A percentile compares a stretch with the other conserved stretches of the same genome.
Conservation (phyloP, 1,140 invertebrate genomes). For the Frieseomelitta varia region DNA sequence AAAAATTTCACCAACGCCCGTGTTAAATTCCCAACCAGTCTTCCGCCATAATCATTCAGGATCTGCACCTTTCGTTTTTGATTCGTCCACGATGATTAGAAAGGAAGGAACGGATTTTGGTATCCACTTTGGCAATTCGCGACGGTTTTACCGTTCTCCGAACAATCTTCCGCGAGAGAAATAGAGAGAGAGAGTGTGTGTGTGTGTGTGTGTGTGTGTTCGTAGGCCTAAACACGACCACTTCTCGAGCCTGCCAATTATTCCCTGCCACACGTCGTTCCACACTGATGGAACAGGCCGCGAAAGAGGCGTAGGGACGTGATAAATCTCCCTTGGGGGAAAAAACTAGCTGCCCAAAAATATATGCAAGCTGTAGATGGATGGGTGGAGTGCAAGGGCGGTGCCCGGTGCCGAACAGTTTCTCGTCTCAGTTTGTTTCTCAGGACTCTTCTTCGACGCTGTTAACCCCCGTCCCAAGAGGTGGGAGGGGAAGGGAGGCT, state of each 20-base stretch:
- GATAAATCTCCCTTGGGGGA: constrained; percentile 75
- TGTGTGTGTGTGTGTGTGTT: too few relatives aligned
- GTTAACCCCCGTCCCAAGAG: neutral
- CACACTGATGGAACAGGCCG: constrained; percentile 62
- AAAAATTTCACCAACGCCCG: neutral
- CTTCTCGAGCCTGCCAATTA: constrained; percentile 66
- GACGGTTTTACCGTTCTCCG: constrained; percentile 50
- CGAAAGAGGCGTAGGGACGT: constrained; percentile 69
- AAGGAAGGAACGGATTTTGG: neutral
- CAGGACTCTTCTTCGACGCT: constrained; percentile 40
- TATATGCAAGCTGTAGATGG: constrained; percentile 76
- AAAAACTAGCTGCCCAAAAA: constrained; percentile 76
- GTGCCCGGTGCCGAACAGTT: constrained; percentile 65
- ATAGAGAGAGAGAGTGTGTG: neutral
- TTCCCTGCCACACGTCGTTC: constrained; percentile 66
- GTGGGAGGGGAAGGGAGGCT: too few relatives aligned
- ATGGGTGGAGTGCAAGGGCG: constrained; percentile 78
- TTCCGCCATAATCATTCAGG: neutral
- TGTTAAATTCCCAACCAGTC: neutral
- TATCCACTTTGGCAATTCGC: constrained; percentile 34
- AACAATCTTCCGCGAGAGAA: constrained; percentile 41
- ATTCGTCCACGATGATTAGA: neutral
- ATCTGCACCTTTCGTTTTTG: neutral
- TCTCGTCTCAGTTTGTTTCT: constrained; percentile 75
- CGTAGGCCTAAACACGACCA: constrained; percentile 43